Evolutionary conservation across 2,797 vertebrate species (phyloP), one percentile per base, ranked within the genome.

Genomic region (Brachyrhaphis roseni): DNA sequence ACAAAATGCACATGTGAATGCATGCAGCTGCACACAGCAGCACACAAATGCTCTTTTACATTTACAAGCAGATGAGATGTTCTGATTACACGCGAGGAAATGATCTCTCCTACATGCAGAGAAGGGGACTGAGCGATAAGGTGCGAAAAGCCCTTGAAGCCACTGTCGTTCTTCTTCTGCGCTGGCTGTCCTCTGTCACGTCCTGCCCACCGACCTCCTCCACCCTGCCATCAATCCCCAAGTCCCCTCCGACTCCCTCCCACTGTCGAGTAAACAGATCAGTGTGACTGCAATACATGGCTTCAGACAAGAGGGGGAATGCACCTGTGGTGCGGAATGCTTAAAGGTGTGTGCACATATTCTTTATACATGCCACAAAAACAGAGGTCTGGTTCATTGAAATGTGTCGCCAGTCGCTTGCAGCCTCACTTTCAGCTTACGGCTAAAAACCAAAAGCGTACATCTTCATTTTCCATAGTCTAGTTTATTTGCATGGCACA

Each of bases 71-170:
- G 81, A 88, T 85, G 81, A 87, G 84, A 83, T 66, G 78, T 26
- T 78, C 78, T 78, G 85, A 86, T 90, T 90, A 74, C 1, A 43
- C 81, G 78, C 13, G 62, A 82, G 66, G 82, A 87, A 84, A 73
- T 53, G 71, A 75, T 85, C 62, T n/a, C 62, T 64, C 80, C 79
- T 70, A 34, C 34, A 78, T 74, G 84, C 55, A 16, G 49, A 43
- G 16, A 79, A 80, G 71, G 5, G 46, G 88, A 84, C 80, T 84
- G 87, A 91, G 86, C 73, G 91, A 93, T 89, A 91, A 90, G 84
- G 84, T 80, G 79, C 1, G 55, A 87, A 87, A 85, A 86, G 68
- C 76, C 88, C 90, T 81, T 59, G 41, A 86, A 81, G 89, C 89
- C 74, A 72, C 78, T 68, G 71, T 68, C 59, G 26, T n/a, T 82